Evolutionary conservation across 2,888 invertebrate species (phyloP), one percentile per base, ranked within the genome.

Genomic region (Microctonus hyperodae): DNA sequence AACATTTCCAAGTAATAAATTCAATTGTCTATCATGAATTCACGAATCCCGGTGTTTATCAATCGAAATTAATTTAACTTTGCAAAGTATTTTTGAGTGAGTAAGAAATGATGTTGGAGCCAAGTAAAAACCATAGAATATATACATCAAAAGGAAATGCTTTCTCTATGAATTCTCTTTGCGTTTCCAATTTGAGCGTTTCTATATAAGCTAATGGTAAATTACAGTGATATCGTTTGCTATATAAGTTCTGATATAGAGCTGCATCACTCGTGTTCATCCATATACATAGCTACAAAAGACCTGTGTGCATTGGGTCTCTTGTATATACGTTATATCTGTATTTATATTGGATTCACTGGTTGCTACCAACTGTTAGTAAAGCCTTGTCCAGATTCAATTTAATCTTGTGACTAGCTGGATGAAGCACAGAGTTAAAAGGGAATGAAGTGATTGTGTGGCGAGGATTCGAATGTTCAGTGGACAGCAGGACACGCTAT

Each of bases 341-440:
- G 9, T 58, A 37, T 35, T 6, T 50, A 64, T 55, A 44, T 37
- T 37, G 53, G 58, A 37, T 67, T 62, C 40, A 57, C 57, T 33
- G 56, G 62, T 51, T 40, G 37, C 50, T 50, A 50, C 33, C 33
- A 33, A 33, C 51, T 50, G 48, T 50, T 37, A 35, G 56, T 44
- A 63, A 67, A 69, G 68, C 68, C 67, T 64, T 60, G 68, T 72
- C 68, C 71, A 74, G 74, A 79, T 79, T 76, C 73, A 78, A 80
- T 80, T 78, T 79, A 78, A 78, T 76, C 75, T 74, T 69, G 70
- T 65, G 70, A 70, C 71, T 70, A 68, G 72, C 72, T 71, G 70
- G 70, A 69, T 25, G 35, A 53, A 53, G 57, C 33, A 22, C 10
- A 53, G 60, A 58, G 61, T 61, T 61, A 51, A 61, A 61, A 64